phyloP scores from a whole-genome alignment of 2,797 vertebrate genomes.

The Valencia hispanica region DNA sequence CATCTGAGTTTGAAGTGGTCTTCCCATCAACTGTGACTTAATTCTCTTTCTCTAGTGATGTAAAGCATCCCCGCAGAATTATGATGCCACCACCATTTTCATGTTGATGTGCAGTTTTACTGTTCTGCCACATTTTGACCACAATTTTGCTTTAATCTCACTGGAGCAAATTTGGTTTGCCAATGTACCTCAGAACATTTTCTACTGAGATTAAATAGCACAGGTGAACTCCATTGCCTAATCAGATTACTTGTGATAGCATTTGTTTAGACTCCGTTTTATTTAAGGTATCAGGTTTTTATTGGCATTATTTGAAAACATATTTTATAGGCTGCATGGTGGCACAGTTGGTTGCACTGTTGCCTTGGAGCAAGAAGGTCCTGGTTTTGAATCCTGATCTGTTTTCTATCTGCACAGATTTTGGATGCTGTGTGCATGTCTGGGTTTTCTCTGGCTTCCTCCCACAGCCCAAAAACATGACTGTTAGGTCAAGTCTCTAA shows the following conservation, averaged over 20 bases:
- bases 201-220: not conserved
- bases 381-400: not conserved
- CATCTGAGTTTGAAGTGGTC: not conserved
- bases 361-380: not conserved
- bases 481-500: no score
- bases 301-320: not conserved
- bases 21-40: not conserved
- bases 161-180: not conserved
- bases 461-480: not conserved
- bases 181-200: not conserved
- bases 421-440: not conserved
- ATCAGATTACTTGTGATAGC: not conserved
- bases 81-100: not conserved
- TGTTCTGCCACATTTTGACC: not conserved
- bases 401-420: not conserved
- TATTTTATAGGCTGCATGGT: not conserved
- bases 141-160: not conserved
- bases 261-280: not conserved
- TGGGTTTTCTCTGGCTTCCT: not conserved
- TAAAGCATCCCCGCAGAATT: not conserved
- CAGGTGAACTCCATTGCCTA: not conserved
- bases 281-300: not conserved
- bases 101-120: not conserved
- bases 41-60: not conserved
- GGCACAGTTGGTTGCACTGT: not conserved